phyloP scores from a whole-genome alignment of 2,888 invertebrate genomes.

The Conomelus anceps region DNA sequence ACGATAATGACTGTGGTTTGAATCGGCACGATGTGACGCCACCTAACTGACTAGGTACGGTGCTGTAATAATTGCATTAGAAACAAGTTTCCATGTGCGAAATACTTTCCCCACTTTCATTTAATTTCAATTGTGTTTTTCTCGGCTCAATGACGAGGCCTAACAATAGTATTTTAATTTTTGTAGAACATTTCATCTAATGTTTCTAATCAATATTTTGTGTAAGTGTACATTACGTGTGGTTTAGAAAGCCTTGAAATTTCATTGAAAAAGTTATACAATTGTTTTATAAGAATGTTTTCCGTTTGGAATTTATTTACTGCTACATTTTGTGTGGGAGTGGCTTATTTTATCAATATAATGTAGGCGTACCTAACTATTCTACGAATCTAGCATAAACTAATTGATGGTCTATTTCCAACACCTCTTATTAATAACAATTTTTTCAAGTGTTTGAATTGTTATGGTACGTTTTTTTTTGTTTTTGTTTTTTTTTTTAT shows the following conservation, averaged over 20 bases:
- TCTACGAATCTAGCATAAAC: too few relatives aligned
- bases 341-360: neutral
- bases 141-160: neutral
- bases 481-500: too few relatives aligned
- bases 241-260: too few relatives aligned
- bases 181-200: neutral
- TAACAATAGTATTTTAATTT: neutral
- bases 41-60: too few relatives aligned
- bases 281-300: neutral
- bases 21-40: too few relatives aligned
- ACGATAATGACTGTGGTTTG: too few relatives aligned
- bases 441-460: too few relatives aligned
- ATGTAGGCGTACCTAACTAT: neutral
- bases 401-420: too few relatives aligned
- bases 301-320: neutral
- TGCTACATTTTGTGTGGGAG: neutral
- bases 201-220: neutral
- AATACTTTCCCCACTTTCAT: neutral
- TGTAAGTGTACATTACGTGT: neutral
- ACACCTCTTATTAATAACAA: too few relatives aligned
- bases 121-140: neutral
- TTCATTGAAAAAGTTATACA: too few relatives aligned
- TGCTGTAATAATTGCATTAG: neutral
- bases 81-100: neutral
- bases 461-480: too few relatives aligned